A percentile compares a stretch with the other conserved stretches of the same genome.
phyloP scores from a whole-genome alignment of 2,113 vertebrate genomes.

The Arenaria interpres region DNA sequence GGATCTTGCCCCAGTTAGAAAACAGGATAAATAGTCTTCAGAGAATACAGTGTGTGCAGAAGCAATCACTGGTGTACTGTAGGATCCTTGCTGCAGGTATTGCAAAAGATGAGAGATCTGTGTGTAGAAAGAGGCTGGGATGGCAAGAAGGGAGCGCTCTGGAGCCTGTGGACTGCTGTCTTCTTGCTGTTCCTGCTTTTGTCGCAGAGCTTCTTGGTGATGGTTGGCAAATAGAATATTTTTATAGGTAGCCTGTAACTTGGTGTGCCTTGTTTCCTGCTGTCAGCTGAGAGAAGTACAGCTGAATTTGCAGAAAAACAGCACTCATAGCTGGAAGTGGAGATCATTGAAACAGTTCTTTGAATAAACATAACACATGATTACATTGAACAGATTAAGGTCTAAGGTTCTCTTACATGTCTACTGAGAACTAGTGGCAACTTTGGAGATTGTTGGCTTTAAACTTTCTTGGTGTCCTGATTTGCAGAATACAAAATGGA shows the following conservation, averaged over 20 bases:
- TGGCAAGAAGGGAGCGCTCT: not conserved
- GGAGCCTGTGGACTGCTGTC: not conserved
- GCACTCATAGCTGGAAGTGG: not conserved
- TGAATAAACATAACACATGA: not conserved
- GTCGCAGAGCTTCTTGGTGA: not conserved
- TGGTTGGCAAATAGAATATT: not conserved
- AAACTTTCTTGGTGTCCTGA: not conserved
- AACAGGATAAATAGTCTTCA: not conserved
- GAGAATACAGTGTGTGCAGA: not conserved
- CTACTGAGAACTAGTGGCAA: not conserved
- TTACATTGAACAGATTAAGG: not conserved
- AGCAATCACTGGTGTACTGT: not conserved
- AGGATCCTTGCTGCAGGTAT: not conserved
- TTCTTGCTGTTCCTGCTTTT: not conserved
- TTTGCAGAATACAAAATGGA: not conserved
- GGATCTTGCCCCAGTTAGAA: not conserved
- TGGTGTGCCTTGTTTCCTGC: not conserved
- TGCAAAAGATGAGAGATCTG: not conserved
- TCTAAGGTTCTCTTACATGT: not conserved
- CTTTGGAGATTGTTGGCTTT: not conserved
- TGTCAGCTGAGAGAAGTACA: not conserved
- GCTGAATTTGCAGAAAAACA: not conserved
- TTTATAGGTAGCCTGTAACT: not conserved
- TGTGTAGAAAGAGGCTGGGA: not conserved
- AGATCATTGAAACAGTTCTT: not conserved